phyloP scores from a whole-genome alignment of 1,140 invertebrate genomes.

The Apis dorsata region DNA sequence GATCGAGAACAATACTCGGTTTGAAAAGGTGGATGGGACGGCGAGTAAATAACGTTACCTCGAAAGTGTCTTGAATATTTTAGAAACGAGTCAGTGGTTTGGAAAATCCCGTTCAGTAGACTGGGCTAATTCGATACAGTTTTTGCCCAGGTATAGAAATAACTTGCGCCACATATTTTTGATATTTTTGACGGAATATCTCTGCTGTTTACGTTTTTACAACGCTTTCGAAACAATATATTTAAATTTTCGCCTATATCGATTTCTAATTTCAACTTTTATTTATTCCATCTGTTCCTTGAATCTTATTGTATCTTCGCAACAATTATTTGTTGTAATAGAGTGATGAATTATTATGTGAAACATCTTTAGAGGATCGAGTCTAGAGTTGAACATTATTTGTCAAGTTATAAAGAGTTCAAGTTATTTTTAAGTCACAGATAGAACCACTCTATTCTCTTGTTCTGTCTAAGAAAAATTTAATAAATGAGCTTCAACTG shows the following conservation, averaged over 20 bases:
- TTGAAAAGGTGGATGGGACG: not conserved
- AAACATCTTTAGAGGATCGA: no score
- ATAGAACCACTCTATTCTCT: no score
- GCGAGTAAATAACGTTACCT: not conserved
- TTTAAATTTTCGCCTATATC: not conserved
- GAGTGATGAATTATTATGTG: no score
- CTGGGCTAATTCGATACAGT: not conserved
- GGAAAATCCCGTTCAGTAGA: not conserved
- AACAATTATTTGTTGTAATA: no score
- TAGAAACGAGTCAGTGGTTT: not conserved
- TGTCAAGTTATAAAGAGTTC: no score
- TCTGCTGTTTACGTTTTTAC: not conserved
- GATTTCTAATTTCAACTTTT: not conserved
- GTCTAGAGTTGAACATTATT: no score
- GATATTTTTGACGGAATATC: not conserved
- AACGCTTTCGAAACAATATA: not conserved
- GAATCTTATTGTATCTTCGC: no score
- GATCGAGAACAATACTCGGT: not conserved
- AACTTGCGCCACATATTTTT: not conserved
- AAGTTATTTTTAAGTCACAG: no score
- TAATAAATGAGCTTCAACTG: no score
- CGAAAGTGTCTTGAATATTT: constrained; percentile 26
- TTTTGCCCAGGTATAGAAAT: not conserved
- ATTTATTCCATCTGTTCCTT: no score
- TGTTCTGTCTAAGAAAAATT: no score